phyloP scores from a whole-genome alignment of 2,113 vertebrate species.

The Chiloscyllium plagiosum region DNA sequence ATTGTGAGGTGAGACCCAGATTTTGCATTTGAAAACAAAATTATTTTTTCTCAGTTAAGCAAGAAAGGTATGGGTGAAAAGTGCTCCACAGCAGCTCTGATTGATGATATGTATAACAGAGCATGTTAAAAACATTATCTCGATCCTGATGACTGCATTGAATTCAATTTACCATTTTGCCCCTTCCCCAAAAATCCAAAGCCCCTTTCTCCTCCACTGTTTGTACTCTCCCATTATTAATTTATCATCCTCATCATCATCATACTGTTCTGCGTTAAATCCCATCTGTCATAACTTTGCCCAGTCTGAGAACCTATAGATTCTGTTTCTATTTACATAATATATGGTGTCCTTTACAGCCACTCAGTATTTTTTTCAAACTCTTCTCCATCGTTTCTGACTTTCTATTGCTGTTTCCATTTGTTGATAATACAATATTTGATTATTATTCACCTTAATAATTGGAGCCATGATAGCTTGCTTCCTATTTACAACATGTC shows the following conservation, averaged over 20 bases:
- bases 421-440: not conserved
- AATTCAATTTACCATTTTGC: not conserved
- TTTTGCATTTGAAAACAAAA: conserved; percentile 32
- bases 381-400: not conserved
- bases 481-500: not conserved
- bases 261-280: not conserved
- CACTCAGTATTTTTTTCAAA: not conserved
- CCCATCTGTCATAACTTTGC: not conserved
- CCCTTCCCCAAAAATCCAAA: not conserved
- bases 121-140: not conserved
- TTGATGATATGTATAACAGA: not conserved
- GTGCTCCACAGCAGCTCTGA: not conserved
- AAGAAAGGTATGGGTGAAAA: not conserved
- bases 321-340: not conserved
- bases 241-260: not conserved
- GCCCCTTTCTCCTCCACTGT: not conserved
- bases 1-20: conserved; percentile 68
- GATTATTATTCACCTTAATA: not conserved
- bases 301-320: not conserved
- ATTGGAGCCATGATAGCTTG: not conserved
- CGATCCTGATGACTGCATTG: not conserved
- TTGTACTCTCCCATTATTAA: not conserved
- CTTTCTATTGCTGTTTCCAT: not conserved
- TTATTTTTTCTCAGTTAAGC: not conserved
- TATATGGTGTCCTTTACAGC: not conserved